These are phyloP conservation scores for Campylomormyrus tamandua DNA, from an alignment of 2,113 vertebrate genomes.

Conservation along the genomic window DNA sequence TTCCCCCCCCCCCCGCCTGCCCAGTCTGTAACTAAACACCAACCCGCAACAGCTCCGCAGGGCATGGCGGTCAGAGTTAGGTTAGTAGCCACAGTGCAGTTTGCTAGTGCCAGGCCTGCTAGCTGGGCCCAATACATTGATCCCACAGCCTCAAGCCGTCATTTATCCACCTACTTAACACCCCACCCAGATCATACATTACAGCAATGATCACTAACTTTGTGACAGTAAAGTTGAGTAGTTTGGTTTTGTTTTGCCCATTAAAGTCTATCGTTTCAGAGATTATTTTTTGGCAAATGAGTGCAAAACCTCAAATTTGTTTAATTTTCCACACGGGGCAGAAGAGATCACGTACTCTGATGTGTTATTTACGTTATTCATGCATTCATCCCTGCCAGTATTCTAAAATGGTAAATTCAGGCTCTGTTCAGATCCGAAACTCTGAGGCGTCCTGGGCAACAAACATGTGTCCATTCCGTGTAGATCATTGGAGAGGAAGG, in stretches of 20 bases:
- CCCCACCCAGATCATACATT: slow-evolving; percentile 24
- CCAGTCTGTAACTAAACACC: no score
- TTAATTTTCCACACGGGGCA: background rate
- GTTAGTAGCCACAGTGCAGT: no score
- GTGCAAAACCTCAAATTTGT: background rate
- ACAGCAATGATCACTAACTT: background rate
- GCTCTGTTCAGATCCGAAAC: slow-evolving; percentile 15
- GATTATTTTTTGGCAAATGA: no score
- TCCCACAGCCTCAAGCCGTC: background rate
- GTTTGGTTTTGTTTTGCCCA: background rate
- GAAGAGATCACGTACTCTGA: background rate
- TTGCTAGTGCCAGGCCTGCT: background rate
- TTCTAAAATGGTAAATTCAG: background rate
- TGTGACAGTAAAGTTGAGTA: background rate
- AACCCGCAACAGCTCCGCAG: background rate
- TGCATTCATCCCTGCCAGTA: background rate
- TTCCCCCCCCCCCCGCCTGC: no score
- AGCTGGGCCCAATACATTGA: background rate
- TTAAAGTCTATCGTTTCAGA: background rate
- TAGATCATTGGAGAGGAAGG: background rate
- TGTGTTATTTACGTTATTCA: background rate
- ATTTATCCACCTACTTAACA: background rate
- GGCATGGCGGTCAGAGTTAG: background rate
- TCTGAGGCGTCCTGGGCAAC: background rate
- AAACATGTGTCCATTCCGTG: background rate